phyloP scores from a whole-genome alignment of 2,888 invertebrate genomes.

The Habroteleia sp. region DNA sequence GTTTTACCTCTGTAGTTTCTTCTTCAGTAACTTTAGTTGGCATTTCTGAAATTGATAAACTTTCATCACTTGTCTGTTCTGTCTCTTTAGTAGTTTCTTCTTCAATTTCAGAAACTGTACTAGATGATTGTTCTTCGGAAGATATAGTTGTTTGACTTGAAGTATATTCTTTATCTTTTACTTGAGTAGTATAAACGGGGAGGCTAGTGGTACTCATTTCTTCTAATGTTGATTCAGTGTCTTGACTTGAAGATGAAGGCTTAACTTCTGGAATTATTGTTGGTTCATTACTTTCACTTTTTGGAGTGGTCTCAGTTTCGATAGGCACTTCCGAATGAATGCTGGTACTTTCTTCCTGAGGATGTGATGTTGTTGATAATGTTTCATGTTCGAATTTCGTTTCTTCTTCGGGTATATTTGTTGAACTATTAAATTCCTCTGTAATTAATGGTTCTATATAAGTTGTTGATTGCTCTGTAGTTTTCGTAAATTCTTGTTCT shows the following conservation, averaged over 20 bases:
- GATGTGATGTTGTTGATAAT: constrained; percentile 1
- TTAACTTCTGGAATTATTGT: constrained; percentile 50
- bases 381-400: not conserved
- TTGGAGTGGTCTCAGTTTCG: constrained; percentile 28
- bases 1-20: constrained; percentile 48
- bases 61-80: constrained; percentile 37
- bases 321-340: constrained; percentile 32
- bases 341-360: constrained; percentile 3
- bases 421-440: too few species aligned
- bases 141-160: constrained; percentile 27
- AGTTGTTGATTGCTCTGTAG: too few species aligned
- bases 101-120: constrained; percentile 35
- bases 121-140: constrained; percentile 22
- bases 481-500: too few species aligned
- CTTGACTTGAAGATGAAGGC: constrained; percentile 20
- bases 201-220: constrained; percentile 43
- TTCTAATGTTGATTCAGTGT: constrained; percentile 29
- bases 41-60: not conserved
- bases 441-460: too few species aligned
- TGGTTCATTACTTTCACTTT: constrained; percentile 40
- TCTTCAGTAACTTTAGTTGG: constrained; percentile 30
- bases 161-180: constrained; percentile 34
- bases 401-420: not conserved
- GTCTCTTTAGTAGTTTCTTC: constrained; percentile 53
- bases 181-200: not conserved